phyloP scores from a whole-genome alignment of 2,797 vertebrate genomes.

The Champsocephalus gunnari region DNA sequence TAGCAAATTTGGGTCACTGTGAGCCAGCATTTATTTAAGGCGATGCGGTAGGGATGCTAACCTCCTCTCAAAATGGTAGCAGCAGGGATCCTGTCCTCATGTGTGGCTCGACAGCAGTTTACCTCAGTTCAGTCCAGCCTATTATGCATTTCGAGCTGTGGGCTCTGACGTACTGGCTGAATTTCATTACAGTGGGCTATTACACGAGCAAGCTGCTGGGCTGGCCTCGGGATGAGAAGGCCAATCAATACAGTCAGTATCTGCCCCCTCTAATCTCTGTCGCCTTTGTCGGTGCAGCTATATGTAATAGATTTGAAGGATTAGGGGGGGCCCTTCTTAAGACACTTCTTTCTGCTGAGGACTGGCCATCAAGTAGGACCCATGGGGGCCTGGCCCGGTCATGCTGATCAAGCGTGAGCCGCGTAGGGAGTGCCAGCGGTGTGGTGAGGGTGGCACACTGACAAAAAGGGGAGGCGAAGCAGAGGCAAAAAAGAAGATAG shows the following conservation, averaged over 20 bases:
- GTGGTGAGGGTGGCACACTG: conserved; percentile 44
- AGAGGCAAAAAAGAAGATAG: conserved; percentile 33
- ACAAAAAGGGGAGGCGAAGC: conserved; percentile 34
- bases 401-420: conserved; percentile 64
- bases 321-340: conserved; percentile 81
- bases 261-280: conserved; percentile 86
- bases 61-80: conserved; percentile 59
- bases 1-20: conserved; percentile 44
- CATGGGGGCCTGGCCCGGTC: conserved; percentile 45
- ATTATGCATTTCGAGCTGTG: conserved; percentile 70
- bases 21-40: conserved; percentile 46
- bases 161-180: conserved; percentile 73
- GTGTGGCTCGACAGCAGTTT: conserved; percentile 36
- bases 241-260: conserved; percentile 87
- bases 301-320: conserved; percentile 89
- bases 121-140: conserved; percentile 56
- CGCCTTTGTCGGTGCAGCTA: conserved; percentile 81
- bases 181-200: conserved; percentile 84
- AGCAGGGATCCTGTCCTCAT: conserved; percentile 34
- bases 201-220: conserved; percentile 77
- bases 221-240: conserved; percentile 76
- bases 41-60: conserved; percentile 55
- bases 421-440: conserved; percentile 47
- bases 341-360: conserved; percentile 76
- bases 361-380: conserved; percentile 56